Evolutionary conservation across 2,797 vertebrate genomes (phyloP).

Genomic region (Pseudocheirus occidentalis): DNA sequence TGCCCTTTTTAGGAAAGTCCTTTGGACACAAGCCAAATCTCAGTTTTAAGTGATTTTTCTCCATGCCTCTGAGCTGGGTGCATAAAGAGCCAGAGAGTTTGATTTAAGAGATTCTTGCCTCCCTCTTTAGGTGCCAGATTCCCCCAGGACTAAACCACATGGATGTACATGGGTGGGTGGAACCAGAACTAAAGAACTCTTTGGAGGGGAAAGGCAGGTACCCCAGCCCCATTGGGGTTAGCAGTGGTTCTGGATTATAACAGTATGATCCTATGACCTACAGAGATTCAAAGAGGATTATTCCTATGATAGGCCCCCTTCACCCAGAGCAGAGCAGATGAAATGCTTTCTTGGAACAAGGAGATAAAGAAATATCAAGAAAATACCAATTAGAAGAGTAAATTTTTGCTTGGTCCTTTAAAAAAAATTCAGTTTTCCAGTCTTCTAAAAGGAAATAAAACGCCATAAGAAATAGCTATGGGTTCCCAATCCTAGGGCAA

Average conservation of each 20-base stretch:
- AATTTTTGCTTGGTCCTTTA: neutral
- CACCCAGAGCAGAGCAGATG: neutral
- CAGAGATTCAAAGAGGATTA: neutral
- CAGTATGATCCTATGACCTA: neutral
- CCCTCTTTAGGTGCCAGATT: neutral
- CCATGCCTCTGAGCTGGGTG: neutral
- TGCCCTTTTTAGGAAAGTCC: neutral
- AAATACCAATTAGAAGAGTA: neutral
- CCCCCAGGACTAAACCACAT: neutral
- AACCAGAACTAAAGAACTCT: neutral
- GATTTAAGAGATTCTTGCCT: neutral
- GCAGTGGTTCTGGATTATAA: neutral
- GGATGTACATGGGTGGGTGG: neutral
- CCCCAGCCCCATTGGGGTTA: neutral
- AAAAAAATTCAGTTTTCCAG: neutral
- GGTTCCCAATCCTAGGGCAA: neutral
- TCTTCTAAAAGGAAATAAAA: neutral
- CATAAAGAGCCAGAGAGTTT: neutral
- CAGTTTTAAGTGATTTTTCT: neutral
- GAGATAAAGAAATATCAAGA: neutral
- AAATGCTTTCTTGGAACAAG: neutral
- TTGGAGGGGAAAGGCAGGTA: neutral
- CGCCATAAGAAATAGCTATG: neutral
- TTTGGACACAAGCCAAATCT: neutral
- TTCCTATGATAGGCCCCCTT: neutral